Conservation (phyloP, 2,797 vertebrate species). For the Macrochelys suwanniensis region DNA sequence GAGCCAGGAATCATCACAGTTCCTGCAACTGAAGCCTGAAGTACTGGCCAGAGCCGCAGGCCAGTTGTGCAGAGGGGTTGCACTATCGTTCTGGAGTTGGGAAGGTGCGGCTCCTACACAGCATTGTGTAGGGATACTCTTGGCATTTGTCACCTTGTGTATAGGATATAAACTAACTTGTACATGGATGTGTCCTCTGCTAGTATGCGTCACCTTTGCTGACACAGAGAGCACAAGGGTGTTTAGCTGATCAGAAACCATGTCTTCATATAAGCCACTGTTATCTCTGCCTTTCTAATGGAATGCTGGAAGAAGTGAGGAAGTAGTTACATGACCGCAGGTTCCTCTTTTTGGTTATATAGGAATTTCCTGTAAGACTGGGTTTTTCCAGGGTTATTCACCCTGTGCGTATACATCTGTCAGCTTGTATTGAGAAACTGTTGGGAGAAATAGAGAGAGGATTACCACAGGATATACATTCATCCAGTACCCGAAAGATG, state of each 20-base stretch:
- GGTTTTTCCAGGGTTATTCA: conserved; percentile 54
- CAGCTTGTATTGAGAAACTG: accelerated
- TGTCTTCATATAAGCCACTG: neutral
- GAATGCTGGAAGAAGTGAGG: conserved; percentile 43
- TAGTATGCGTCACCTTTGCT: neutral
- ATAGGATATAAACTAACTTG: accelerated
- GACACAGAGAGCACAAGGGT: neutral
- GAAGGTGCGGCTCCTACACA: neutral
- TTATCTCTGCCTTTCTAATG: conserved; percentile 8
- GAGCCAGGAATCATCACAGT: accelerated
- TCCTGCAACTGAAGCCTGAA: neutral
- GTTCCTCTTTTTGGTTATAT: conserved; percentile 27
- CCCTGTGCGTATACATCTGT: neutral
- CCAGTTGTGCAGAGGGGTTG: neutral
- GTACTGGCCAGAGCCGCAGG: neutral
- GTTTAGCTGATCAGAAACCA: neutral
- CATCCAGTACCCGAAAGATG: neutral
- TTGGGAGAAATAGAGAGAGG: neutral
- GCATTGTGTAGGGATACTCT: neutral
- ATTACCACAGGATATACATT: neutral
- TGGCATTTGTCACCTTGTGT: neutral
- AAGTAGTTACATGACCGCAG: conserved; percentile 22
- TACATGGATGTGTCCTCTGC: neutral
- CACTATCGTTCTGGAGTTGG: neutral
- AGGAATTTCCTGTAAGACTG: conserved; percentile 37